These are phyloP conservation scores for Gorsachius goisagi DNA, from an alignment of 2,113 vertebrate species.

Conservation along the genomic window DNA sequence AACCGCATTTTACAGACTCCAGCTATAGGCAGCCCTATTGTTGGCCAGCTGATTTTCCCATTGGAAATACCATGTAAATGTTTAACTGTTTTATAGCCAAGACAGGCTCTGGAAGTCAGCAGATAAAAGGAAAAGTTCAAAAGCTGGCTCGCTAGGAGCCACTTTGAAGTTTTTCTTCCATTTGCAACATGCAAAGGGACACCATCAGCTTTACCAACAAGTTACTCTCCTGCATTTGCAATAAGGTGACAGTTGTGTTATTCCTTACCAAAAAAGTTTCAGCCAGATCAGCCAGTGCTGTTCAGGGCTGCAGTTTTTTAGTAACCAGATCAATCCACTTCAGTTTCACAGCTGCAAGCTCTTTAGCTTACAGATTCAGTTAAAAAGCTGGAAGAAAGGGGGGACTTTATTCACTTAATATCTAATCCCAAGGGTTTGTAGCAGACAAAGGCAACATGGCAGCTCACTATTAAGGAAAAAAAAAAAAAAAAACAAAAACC, in stretches of 20 bases:
- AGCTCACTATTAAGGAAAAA: conserved; percentile 26
- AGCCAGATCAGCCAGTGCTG: background rate
- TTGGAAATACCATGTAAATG: background rate
- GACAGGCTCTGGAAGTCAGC: background rate
- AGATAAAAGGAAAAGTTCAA: conserved; percentile 50
- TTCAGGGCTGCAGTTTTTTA: background rate
- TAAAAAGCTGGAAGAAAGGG: background rate
- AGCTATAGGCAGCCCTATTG: conserved; percentile 17
- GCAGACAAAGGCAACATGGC: conserved; percentile 71
- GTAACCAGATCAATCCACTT: background rate
- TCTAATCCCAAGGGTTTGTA: conserved; percentile 7
- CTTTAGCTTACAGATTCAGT: background rate
- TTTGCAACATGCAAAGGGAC: background rate
- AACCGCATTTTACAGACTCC: background rate
- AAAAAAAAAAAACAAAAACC: too few species aligned
- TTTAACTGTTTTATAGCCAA: conserved; percentile 6
- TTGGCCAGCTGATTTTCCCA: conserved; percentile 53
- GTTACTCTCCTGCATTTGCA: background rate
- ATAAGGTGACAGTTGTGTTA: background rate
- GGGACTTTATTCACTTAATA: background rate
- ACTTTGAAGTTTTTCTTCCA: conserved; percentile 40
- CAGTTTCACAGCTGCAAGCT: background rate
- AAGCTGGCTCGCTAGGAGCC: background rate
- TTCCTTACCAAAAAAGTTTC: background rate
- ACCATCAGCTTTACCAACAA: background rate